phyloP scores from a whole-genome alignment of 2,797 vertebrate genomes.

The Argentina silus region DNA sequence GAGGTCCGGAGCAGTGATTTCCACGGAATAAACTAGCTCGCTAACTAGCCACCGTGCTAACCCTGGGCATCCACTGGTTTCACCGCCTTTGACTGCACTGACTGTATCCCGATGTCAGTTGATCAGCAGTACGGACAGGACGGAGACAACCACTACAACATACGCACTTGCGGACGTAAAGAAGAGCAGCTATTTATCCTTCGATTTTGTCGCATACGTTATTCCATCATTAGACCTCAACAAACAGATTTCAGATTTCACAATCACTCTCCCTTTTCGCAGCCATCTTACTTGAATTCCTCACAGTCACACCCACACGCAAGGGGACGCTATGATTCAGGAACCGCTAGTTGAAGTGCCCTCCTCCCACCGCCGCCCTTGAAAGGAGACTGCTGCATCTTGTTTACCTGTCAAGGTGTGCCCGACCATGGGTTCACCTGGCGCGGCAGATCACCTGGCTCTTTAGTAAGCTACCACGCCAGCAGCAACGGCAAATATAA shows the following conservation, averaged over 20 bases:
- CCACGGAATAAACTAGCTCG: slow-evolving; percentile 36
- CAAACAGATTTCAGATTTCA: slow-evolving; percentile 61
- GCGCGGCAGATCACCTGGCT: too few species aligned
- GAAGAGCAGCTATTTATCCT: slow-evolving; percentile 39
- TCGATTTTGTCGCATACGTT: slow-evolving; percentile 53
- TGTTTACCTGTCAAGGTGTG: slow-evolving; percentile 6
- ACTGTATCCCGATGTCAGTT: slow-evolving; percentile 63
- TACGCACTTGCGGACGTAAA: slow-evolving; percentile 27
- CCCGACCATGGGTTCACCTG: too few species aligned
- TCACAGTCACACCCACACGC: slow-evolving; percentile 65
- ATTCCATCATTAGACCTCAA: slow-evolving; percentile 54
- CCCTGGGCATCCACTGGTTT: slow-evolving; percentile 59
- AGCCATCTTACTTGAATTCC: slow-evolving; percentile 81
- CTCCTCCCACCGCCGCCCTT: slow-evolving; percentile 11
- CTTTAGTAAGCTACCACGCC: too few species aligned
- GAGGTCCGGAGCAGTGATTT: slow-evolving; percentile 37
- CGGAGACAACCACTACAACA: neutral
- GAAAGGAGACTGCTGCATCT: neutral
- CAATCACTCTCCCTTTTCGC: slow-evolving; percentile 65
- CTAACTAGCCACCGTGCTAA: slow-evolving; percentile 61
- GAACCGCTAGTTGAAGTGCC: slow-evolving; percentile 8
- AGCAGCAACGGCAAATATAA: too few species aligned
- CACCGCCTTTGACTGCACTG: too few species aligned
- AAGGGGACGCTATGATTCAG: slow-evolving; percentile 40
- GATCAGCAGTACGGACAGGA: slow-evolving; percentile 22